These are phyloP conservation scores for Bilobella aurantiaca DNA, from an alignment of 1,140 invertebrate genomes.

Conservation along the genomic window DNA sequence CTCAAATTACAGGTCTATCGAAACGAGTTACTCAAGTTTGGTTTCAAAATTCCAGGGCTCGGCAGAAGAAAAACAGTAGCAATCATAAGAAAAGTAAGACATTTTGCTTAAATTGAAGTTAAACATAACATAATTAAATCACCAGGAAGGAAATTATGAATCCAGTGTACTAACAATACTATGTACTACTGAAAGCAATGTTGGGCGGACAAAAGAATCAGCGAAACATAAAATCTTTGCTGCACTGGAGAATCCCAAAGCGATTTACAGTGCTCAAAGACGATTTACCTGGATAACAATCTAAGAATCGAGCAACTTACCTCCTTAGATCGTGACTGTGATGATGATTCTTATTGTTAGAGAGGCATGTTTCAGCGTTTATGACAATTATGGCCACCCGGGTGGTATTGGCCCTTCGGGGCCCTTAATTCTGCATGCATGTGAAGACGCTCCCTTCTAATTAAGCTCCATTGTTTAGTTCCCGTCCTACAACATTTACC, in stretches of 20 bases:
- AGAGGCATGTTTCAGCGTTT: neutral
- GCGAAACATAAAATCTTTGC: conserved; percentile 2
- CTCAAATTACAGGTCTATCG: conserved; percentile 54
- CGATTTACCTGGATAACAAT: neutral
- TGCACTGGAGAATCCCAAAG: no score
- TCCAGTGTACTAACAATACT: neutral
- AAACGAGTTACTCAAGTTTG: conserved; percentile 79
- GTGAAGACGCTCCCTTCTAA: neutral
- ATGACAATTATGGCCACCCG: neutral
- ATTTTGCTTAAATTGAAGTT: neutral
- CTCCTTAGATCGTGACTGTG: neutral
- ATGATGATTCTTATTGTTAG: neutral
- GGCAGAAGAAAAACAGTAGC: conserved; percentile 80
- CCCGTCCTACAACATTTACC: neutral
- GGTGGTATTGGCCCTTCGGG: neutral
- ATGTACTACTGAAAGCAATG: no score
- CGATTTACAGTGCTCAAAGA: neutral
- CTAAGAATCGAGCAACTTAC: neutral
- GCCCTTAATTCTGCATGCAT: neutral
- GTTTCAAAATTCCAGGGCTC: conserved; percentile 95
- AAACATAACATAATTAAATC: neutral
- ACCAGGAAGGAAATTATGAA: neutral
- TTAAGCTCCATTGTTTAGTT: neutral
- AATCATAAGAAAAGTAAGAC: conserved; percentile 25
- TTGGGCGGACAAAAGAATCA: conserved; percentile 2